phyloP scores from a whole-genome alignment of 2,113 vertebrate genomes.

The Lepidothrix coronata region DNA sequence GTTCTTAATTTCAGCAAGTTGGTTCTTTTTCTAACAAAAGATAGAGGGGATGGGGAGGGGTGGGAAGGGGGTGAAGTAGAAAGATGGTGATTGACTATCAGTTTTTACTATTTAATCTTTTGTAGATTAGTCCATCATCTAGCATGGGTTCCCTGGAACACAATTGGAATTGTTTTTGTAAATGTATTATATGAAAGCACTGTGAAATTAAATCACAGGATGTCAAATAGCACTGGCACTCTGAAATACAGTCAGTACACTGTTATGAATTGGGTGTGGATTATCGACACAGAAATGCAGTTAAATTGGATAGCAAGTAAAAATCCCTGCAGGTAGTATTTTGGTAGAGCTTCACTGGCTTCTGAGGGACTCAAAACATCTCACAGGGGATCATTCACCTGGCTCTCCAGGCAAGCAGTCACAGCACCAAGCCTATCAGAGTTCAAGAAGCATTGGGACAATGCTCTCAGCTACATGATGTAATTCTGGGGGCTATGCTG shows the following conservation, averaged over 20 bases:
- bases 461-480: not conserved
- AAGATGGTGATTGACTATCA: not conserved
- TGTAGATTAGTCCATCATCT: not conserved
- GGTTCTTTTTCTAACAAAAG: not conserved
- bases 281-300: not conserved
- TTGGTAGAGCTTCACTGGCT: not conserved
- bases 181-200: not conserved
- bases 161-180: not conserved
- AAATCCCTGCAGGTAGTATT: not conserved
- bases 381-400: not conserved
- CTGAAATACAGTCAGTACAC: not conserved
- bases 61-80: not conserved
- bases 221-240: not conserved
- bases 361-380: not conserved
- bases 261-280: not conserved
- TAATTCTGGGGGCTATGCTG: not conserved
- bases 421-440: not conserved
- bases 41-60: too few relatives aligned
- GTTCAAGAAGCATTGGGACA: not conserved
- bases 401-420: not conserved
- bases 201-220: not conserved
- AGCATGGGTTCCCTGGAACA: not conserved
- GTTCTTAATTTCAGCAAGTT: not conserved
- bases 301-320: not conserved
- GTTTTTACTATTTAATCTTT: not conserved